Conservation (phyloP, 2,797 vertebrate species). For the Poecile montanus region DNA sequence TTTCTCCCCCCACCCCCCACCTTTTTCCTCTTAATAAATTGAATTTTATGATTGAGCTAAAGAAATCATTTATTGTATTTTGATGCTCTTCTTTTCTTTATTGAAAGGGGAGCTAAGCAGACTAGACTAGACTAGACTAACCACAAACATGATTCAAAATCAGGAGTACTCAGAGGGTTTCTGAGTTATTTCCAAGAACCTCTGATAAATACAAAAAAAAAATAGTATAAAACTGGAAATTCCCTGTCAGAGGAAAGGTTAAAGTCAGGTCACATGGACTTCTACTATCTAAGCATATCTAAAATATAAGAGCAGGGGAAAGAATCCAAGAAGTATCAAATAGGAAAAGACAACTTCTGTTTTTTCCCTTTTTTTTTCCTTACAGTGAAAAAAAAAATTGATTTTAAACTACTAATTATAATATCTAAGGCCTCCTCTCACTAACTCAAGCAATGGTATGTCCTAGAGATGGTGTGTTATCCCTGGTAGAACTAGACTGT, state of each 20-base stretch:
- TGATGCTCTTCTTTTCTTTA: neutral
- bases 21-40: neutral
- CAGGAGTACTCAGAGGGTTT: neutral
- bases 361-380: neutral
- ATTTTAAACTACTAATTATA: neutral
- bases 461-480: neutral
- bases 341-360: neutral
- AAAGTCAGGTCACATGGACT: neutral
- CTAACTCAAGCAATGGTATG: neutral
- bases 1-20: neutral
- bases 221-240: neutral
- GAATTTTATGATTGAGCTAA: neutral
- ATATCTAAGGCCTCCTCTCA: neutral
- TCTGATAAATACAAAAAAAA: neutral
- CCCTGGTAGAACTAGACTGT: neutral
- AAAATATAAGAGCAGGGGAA: neutral
- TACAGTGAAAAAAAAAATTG: neutral
- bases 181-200: neutral
- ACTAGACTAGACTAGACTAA: neutral
- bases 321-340: neutral
- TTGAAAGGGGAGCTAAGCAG: neutral
- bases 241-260: neutral
- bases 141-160: neutral
- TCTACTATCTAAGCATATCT: neutral
- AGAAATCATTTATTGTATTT: neutral